Conservation (phyloP, 2,888 invertebrate species). For the Tolmerus cingulatus region DNA sequence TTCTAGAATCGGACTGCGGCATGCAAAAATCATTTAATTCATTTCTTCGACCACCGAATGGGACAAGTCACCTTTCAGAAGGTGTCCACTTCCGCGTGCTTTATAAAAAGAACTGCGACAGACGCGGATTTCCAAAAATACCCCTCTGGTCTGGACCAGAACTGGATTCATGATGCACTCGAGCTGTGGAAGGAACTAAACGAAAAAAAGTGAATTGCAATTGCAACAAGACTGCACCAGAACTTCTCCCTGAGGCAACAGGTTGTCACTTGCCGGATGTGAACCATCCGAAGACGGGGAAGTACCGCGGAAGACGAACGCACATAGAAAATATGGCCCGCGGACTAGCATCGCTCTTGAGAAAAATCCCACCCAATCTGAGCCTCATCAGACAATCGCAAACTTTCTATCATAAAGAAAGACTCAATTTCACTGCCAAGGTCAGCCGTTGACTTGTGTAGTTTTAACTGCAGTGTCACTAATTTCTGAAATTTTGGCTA, state of each 20-base stretch:
- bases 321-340: background rate
- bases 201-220: slow-evolving; percentile 15
- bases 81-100: slow-evolving; percentile 1
- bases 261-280: slow-evolving; percentile 1
- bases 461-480: background rate
- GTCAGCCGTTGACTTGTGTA: background rate
- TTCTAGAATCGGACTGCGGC: background rate
- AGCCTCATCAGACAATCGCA: background rate
- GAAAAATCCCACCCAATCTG: background rate
- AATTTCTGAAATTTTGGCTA: background rate
- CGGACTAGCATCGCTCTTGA: background rate
- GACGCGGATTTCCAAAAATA: slow-evolving; percentile 1
- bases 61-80: slow-evolving; percentile 21
- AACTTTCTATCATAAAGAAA: background rate
- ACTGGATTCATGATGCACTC: background rate
- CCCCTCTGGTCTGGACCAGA: background rate
- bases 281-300: background rate
- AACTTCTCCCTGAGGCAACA: background rate
- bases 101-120: slow-evolving; percentile 4
- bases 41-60: background rate
- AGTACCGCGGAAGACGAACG: background rate
- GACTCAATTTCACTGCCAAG: background rate
- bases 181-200: background rate
- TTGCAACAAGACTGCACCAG: background rate
- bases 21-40: background rate